A percentile compares a stretch with the other conserved stretches of the same genome.
Conservation (phyloP, 2,113 vertebrate genomes). For the Anguilla japonica region DNA sequence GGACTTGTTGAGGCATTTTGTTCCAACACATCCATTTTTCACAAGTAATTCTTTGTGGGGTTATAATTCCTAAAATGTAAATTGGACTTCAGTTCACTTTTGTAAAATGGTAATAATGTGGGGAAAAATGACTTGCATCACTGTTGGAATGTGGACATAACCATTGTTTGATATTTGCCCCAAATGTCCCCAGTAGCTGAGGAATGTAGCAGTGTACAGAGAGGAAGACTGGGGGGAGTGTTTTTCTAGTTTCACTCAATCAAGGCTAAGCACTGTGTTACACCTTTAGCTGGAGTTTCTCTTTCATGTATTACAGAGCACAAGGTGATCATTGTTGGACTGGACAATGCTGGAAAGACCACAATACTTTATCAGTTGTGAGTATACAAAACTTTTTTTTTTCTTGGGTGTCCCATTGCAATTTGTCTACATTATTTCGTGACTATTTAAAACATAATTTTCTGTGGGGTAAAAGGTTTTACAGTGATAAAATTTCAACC, state of each 20-base stretch:
- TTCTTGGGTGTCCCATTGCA: background rate
- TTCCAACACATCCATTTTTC: background rate
- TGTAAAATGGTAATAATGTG: background rate
- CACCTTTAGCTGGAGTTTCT: background rate
- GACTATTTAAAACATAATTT: background rate
- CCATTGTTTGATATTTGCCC: background rate
- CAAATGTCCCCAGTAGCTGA: background rate
- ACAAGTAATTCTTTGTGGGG: background rate
- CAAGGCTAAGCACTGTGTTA: background rate
- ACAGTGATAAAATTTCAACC: background rate
- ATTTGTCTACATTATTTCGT: background rate
- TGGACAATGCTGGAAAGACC: slow-evolving; percentile 98
- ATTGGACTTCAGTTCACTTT: background rate
- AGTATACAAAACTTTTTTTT: slow-evolving; percentile 63
- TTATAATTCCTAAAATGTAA: background rate
- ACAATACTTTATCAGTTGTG: slow-evolving; percentile 99
- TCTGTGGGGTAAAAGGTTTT: background rate
- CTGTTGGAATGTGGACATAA: background rate
- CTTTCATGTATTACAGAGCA: slow-evolving; percentile 79
- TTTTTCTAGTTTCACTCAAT: background rate
- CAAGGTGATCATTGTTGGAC: slow-evolving; percentile 98
- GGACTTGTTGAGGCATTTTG: no score
- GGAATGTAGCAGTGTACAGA: background rate
- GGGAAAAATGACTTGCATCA: background rate
- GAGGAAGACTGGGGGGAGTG: background rate